Evolutionary conservation across 1,140 invertebrate genomes (phyloP), one percentile per base, ranked within the genome.

Genomic region (Trichoplusia ni): DNA sequence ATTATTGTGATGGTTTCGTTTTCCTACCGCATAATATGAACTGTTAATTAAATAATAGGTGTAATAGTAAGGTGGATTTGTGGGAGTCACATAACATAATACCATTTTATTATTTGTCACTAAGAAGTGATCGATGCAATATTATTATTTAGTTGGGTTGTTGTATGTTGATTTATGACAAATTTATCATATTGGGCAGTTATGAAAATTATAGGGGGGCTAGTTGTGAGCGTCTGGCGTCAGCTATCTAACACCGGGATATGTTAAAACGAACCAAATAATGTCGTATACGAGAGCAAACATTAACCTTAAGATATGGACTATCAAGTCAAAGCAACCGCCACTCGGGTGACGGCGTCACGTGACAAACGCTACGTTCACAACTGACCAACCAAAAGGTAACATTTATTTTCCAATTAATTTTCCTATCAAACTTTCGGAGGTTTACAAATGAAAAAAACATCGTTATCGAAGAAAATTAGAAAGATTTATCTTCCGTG

Each of bases 381-480:
- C 69, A 81, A 68, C 73, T 75, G 75, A 31, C 35, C 61, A 70
- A 71, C 51, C 71, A 71, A 70, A n/a, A n/a, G n/a, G n/a, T 78
- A 67, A 49, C 67, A 49, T 71, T 77, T 77, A 70, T 61, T 77
- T 87, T 85, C 74, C 81, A 64, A 64, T 65, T 90, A 53, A 71
- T 77, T 90, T 89, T 90, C 86, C 86, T 86, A 89, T 90, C 88
- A 90, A 89, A 90, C 88, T 90, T 90, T 79, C 82, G 66, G 88
- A 89, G 88, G 86, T 88, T 90, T 88, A 86, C 85, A 84, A 84
- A 75, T 56, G 64, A 83, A 86, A 80, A 75, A 83, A 77, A 86
- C 79, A 86, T 68, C 83, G 70, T 79, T 86, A 75, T 84, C 71
- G 79, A 82, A 86, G 77, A 79, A 78, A 78, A 81, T 84, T 82